phyloP scores from a whole-genome alignment of 2,113 vertebrate species.

The Emydocephalus ijimae region DNA sequence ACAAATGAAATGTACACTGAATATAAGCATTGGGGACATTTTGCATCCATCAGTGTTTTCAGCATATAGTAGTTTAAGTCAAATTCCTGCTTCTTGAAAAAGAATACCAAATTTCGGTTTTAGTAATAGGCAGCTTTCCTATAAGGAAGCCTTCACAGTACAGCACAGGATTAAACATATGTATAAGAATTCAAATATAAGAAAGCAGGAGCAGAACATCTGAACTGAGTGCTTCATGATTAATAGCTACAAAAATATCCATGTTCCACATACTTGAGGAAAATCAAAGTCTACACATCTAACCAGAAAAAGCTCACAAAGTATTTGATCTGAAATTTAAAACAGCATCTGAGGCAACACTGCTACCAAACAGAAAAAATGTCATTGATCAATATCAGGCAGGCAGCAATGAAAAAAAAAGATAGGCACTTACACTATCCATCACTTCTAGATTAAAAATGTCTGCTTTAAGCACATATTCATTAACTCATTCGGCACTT shows the following conservation, averaged over 20 bases:
- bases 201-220: not conserved
- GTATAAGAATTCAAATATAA: not conserved
- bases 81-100: conserved; percentile 27
- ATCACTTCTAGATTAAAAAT: not conserved
- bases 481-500: not conserved
- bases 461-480: not conserved
- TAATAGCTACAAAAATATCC: not conserved
- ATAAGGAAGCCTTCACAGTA: conserved; percentile 11
- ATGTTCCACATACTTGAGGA: not conserved
- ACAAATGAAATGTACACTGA: conserved; percentile 36
- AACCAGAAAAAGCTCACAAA: not conserved
- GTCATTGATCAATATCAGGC: not conserved
- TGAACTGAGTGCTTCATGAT: not conserved
- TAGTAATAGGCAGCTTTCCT: not conserved
- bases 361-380: not conserved
- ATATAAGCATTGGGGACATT: conserved; percentile 22
- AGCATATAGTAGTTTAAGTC: not conserved
- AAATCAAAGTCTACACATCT: not conserved
- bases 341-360: not conserved
- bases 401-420: conserved; percentile 2
- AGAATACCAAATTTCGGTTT: not conserved
- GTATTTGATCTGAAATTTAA: not conserved
- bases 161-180: not conserved
- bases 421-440: not conserved
- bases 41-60: conserved; percentile 40